Base-by-base conservation (phyloP, 2,797 vertebrate genomes). In the Remorina albescens region DNA sequence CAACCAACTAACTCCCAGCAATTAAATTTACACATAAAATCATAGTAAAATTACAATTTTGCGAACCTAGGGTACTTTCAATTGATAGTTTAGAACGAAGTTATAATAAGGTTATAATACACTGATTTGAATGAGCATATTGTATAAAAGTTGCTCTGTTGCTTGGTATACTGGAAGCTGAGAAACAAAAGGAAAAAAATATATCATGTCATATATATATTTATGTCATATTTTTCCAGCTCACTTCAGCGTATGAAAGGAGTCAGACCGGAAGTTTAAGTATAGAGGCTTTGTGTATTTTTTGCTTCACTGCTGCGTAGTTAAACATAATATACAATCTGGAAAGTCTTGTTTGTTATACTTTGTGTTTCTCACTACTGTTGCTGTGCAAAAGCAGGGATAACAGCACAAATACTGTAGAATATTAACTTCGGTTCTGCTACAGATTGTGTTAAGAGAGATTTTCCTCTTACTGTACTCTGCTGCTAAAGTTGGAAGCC, bases 381-480 rank as follows among this genome's bases (percentile, higher is more conserved):
- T 6, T 18, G n/a, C 11, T 34, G 34, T 47, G 12, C 16, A 74
- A 47, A 36, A 64, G 30, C 0, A 47, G 30, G 60, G 18, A 51
- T 30, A 42, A 4, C 2, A 64, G 11, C 42, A 5, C 39, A 64
- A 62, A 23, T 28, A n/a, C n/a, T n/a, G n/a, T n/a, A 28, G 2
- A 44, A 53, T 56, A 32, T 67, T 8, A 72, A 46, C 21, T 34
- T 36, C 61, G 4, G 41, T 50, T 66, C 16, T 1, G 6, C 39
- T 71, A 47, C 46, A 73, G 66, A 75, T 61, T 75, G 6, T n/a
- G 6, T 63, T 19, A n/a, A 49, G 68, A 49, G 68, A 28, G 62
- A 46, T 69, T 85, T 78, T 61, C 42, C 42, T 62, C n/a, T n/a
- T n/a, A n/a, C n/a, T 42, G 21, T 61, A 57, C 61, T 21, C 50